phyloP scores from a whole-genome alignment of 1,140 invertebrate species.

The Galleria mellonella region DNA sequence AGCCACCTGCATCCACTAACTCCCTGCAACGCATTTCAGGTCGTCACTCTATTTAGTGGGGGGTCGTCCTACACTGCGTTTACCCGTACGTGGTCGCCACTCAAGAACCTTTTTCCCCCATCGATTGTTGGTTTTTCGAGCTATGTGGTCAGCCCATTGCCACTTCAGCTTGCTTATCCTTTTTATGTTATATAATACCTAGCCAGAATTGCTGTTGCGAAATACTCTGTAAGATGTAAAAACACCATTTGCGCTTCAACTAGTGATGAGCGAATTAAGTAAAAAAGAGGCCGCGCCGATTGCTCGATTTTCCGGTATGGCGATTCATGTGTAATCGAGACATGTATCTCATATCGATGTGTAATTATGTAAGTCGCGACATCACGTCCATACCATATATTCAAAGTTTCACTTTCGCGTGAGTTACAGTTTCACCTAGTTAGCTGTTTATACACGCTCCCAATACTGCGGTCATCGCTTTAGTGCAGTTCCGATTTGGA shows the following conservation, averaged over 20 bases:
- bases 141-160: too few relatives aligned
- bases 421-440: slow-evolving; percentile 45
- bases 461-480: slow-evolving; percentile 12
- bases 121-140: too few relatives aligned
- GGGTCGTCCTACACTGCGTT: too few relatives aligned
- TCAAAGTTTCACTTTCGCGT: slow-evolving; percentile 66
- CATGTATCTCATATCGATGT: slow-evolving; percentile 30
- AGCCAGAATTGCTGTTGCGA: too few relatives aligned
- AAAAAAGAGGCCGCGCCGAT: slow-evolving; percentile 8
- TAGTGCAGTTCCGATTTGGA: slow-evolving; percentile 21
- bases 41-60: too few relatives aligned
- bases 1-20: too few relatives aligned
- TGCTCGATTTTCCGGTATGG: slow-evolving; percentile 33
- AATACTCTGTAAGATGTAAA: not conserved
- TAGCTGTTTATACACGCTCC: slow-evolving; percentile 16
- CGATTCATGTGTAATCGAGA: slow-evolving; percentile 18
- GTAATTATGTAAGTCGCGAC: slow-evolving; percentile 38
- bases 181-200: too few relatives aligned
- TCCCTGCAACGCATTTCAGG: too few relatives aligned
- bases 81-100: too few relatives aligned
- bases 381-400: slow-evolving; percentile 33
- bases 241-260: slow-evolving; percentile 10
- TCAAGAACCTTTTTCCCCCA: too few relatives aligned
- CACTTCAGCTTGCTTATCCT: too few relatives aligned
- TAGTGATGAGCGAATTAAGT: slow-evolving; percentile 15